Conservation (phyloP, 2,797 vertebrate species). For the Propithecus perrieri region DNA sequence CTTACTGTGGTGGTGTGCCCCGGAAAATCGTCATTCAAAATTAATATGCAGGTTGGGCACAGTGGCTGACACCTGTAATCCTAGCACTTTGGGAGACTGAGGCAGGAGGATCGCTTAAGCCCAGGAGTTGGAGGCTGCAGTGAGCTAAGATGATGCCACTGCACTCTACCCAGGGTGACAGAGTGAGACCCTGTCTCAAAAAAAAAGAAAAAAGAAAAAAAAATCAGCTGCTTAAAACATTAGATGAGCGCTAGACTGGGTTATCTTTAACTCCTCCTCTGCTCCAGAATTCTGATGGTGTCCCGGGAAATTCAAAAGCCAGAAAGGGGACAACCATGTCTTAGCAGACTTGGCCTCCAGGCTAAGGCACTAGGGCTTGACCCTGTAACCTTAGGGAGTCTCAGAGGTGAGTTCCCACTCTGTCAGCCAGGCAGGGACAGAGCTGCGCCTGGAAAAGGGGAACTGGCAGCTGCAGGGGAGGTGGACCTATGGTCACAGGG, state of each 20-base stretch:
- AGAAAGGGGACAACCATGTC: not conserved
- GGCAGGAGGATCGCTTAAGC: not conserved
- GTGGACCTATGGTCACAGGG: not conserved
- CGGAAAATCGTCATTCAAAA: not conserved
- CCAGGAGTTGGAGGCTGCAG: not conserved
- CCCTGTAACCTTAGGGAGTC: not conserved
- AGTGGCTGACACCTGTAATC: not conserved
- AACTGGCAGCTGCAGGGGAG: not conserved
- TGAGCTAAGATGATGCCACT: not conserved
- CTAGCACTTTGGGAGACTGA: not conserved
- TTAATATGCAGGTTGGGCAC: not conserved
- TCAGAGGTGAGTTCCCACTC: not conserved
- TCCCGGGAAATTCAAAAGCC: not conserved
- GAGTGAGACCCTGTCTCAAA: not conserved
- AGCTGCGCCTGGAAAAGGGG: not conserved
- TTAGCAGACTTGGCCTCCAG: not conserved
- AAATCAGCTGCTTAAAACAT: not conserved
- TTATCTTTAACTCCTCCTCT: not conserved
- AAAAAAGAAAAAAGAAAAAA: not conserved
- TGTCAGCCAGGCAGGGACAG: not conserved
- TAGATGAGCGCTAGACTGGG: not conserved
- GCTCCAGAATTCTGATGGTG: not conserved
- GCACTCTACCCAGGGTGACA: not conserved
- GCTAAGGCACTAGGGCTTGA: not conserved
- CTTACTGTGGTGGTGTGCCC: fast-evolving